Evolutionary conservation across 2,888 invertebrate species (phyloP).

Genomic region (Scaptomyza cyrtandrae): DNA sequence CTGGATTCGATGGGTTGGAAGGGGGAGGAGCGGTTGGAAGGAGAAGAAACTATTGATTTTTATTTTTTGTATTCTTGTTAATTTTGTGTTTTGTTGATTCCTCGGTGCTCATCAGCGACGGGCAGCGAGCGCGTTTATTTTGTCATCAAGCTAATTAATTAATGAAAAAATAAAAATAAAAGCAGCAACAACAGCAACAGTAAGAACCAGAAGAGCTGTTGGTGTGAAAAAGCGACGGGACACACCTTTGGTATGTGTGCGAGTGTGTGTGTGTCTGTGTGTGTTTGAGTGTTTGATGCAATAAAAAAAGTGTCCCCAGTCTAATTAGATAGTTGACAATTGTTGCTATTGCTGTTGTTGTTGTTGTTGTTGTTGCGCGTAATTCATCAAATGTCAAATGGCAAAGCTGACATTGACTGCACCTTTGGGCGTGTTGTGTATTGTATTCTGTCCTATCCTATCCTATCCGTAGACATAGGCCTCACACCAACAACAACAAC

Average conservation of each 20-base stretch:
- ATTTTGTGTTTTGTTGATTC: conserved; percentile 29
- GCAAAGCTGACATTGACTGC: conserved; percentile 64
- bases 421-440: conserved; percentile 61
- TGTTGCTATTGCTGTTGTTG: conserved; percentile 31
- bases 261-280: conserved; percentile 48
- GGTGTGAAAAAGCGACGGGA: conserved; percentile 66
- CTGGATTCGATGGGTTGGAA: not conserved
- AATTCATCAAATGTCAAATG: conserved; percentile 78
- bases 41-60: conserved; percentile 62
- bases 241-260: conserved; percentile 64
- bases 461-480: conserved; percentile 49
- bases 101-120: conserved; percentile 57
- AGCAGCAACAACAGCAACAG: conserved; percentile 4
- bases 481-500: conserved; percentile 11
- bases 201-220: conserved; percentile 38
- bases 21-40: not conserved
- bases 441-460: not conserved
- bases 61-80: conserved; percentile 27
- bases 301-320: conserved; percentile 76
- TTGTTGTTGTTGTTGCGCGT: conserved; percentile 51
- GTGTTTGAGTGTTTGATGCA: conserved; percentile 59
- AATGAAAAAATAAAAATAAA: conserved; percentile 62
- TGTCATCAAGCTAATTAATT: conserved; percentile 80
- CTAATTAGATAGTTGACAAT: conserved; percentile 75
- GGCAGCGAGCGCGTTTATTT: conserved; percentile 67